Percentiles rank a stretch among this genome's conserved stretches.
These are phyloP conservation scores for Cygnus buccinator DNA, from an alignment of 2,113 vertebrate species.

Conservation along the genomic window DNA sequence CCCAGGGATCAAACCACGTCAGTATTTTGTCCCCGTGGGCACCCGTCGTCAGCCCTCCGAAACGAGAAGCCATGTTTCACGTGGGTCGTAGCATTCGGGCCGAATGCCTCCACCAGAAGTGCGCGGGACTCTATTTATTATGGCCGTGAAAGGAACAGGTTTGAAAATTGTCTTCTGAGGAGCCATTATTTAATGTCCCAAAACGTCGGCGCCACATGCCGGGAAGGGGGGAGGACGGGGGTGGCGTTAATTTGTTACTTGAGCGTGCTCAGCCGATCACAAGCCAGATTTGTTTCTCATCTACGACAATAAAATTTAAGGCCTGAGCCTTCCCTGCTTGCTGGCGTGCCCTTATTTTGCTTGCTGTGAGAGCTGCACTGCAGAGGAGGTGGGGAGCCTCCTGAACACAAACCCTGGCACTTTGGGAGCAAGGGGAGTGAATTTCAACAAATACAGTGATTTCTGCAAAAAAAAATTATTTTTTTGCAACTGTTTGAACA, in stretches of 20 bases:
- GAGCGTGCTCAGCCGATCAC: constrained; percentile 6
- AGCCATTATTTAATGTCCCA: neutral
- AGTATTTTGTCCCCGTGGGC: fast-evolving
- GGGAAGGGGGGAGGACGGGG: neutral
- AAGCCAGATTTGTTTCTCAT: constrained; percentile 38
- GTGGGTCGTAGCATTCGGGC: fast-evolving
- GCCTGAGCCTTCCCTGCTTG: neutral
- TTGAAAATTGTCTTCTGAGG: neutral
- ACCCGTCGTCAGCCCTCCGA: fast-evolving
- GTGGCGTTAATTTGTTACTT: neutral
- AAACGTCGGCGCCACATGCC: neutral
- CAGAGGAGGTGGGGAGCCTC: no score
- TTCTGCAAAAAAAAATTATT: no score
- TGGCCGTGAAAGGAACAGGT: neutral
- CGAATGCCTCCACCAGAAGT: neutral
- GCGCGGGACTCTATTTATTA: neutral
- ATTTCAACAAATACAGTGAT: fast-evolving
- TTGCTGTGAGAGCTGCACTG: neutral
- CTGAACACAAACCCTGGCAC: no score
- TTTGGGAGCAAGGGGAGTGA: no score
- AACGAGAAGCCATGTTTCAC: neutral
- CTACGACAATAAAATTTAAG: constrained; percentile 55
- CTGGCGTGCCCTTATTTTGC: neutral
- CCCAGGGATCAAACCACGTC: fast-evolving
- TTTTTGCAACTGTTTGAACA: no score